Conservation (phyloP, 2,888 invertebrate species). For the Corbicula japonica region DNA sequence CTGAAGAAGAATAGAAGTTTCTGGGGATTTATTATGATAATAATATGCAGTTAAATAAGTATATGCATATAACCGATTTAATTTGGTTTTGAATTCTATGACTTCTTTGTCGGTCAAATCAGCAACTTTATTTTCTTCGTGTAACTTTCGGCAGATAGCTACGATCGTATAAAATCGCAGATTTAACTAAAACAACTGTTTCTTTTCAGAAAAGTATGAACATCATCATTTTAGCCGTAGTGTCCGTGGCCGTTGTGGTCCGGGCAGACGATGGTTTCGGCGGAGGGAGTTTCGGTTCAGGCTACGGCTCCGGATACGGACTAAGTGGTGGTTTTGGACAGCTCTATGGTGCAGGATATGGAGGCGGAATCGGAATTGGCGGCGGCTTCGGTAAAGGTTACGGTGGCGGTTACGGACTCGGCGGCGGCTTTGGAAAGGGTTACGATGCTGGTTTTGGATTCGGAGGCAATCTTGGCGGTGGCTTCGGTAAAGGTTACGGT, state of each 20-base stretch:
- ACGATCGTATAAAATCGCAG: too few species aligned
- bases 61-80: not conserved
- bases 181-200: too few species aligned
- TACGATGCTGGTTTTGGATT: conserved; percentile 10
- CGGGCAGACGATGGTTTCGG: conserved; percentile 31
- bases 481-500: not conserved
- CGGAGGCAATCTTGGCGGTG: not conserved
- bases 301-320: conserved; percentile 3
- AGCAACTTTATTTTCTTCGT: not conserved
- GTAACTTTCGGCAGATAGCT: too few species aligned
- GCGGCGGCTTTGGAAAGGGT: not conserved
- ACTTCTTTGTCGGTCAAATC: not conserved
- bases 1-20: too few species aligned
- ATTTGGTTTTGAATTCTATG: not conserved
- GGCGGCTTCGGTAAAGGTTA: conserved; percentile 16
- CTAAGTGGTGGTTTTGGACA: conserved; percentile 6
- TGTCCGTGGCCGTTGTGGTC: conserved; percentile 43
- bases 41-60: not conserved
- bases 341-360: not conserved
- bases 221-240: conserved; percentile 21
- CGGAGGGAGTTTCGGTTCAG: not conserved
- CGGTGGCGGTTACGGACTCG: conserved; percentile 21
- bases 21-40: not conserved
- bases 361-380: not conserved
- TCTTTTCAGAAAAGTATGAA: conserved; percentile 46